Conservation (phyloP, 2,888 invertebrate species). For the Ormyrus labotus region DNA sequence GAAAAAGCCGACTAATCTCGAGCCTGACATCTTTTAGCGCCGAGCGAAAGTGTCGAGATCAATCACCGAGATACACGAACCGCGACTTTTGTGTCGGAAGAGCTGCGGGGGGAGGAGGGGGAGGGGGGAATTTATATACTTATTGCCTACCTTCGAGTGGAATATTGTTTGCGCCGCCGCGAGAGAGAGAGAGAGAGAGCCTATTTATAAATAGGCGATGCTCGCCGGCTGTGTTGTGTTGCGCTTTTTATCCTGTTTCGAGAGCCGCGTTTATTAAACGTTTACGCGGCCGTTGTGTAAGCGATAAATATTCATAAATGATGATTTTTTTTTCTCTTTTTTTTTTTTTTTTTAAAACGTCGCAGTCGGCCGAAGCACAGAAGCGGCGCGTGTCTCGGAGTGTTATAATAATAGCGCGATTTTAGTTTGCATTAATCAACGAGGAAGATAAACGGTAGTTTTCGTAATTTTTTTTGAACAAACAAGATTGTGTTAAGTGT, state of each 20-base stretch:
- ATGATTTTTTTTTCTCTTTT: no score
- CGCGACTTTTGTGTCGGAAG: conserved; percentile 10
- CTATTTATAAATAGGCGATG: conserved; percentile 38
- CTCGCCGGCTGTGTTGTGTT: conserved; percentile 8
- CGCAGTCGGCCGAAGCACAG: no score
- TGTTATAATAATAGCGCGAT: no score
- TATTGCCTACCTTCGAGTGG: neutral
- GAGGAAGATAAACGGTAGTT: no score
- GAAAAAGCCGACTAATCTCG: conserved; percentile 31
- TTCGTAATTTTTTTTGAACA: no score
- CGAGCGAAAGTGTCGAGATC: conserved; percentile 47
- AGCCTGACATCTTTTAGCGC: conserved; percentile 26
- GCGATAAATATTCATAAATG: conserved; percentile 41
- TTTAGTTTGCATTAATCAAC: no score
- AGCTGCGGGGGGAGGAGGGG: neutral
- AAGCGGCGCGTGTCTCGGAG: no score
- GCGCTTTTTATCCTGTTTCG: conserved; percentile 35
- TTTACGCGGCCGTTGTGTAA: conserved; percentile 37
- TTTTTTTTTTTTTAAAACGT: no score
- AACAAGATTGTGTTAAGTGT: no score
- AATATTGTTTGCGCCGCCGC: neutral
- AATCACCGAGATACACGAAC: conserved; percentile 22
- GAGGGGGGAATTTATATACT: conserved; percentile 35
- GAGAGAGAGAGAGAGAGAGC: conserved; percentile 12
- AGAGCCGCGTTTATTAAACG: conserved; percentile 23